These are phyloP conservation scores for Gallinago solitaria DNA, from an alignment of 2,797 vertebrate species.

Conservation along the genomic window DNA sequence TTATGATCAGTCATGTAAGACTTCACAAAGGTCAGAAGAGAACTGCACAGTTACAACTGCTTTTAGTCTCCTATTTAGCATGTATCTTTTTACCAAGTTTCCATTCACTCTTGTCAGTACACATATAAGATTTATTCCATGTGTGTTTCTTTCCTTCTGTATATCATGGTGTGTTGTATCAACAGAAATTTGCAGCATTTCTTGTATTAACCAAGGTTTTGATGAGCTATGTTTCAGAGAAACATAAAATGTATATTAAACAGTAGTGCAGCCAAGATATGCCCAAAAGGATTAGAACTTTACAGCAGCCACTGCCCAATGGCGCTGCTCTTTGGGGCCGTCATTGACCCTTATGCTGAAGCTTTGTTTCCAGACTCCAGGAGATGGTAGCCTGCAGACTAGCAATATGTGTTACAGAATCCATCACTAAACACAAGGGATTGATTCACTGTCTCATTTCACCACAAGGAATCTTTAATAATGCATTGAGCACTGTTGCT, in stretches of 20 bases:
- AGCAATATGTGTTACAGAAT: background rate
- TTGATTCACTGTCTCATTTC: background rate
- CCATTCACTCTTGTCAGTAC: background rate
- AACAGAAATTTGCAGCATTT: background rate
- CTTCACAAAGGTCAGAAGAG: background rate
- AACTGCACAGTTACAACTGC: background rate
- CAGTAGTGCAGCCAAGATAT: background rate
- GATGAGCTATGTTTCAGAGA: background rate
- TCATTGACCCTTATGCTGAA: background rate
- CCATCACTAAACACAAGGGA: background rate
- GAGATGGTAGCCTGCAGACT: background rate
- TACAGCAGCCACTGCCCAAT: background rate
- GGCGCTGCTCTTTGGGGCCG: background rate
- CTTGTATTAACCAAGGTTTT: background rate
- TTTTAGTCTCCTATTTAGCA: background rate
- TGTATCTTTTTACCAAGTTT: background rate
- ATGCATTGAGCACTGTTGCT: background rate
- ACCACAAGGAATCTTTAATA: background rate
- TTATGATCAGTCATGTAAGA: background rate
- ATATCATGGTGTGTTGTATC: background rate
- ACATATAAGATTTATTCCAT: rapidly evolving
- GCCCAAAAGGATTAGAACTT: background rate
- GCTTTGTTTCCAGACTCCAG: background rate
- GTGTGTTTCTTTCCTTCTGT: background rate
- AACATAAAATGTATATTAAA: background rate